Evolutionary conservation across 2,888 invertebrate genomes (phyloP), one percentile per base, ranked within the genome.

Genomic region (Nephrocerus scutellatus): DNA sequence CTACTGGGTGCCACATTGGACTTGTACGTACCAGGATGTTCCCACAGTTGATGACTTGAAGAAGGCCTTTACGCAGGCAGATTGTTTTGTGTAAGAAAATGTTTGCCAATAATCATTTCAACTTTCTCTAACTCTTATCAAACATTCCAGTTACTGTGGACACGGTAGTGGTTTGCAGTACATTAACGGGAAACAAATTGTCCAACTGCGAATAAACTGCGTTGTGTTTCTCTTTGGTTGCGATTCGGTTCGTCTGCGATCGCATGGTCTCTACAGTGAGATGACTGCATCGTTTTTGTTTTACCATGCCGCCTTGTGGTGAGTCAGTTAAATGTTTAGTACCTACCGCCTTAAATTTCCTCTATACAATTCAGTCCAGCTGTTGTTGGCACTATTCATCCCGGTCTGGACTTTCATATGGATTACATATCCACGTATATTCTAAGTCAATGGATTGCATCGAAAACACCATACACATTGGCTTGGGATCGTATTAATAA

Each of bases 221-320:
- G 73, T 76, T 10, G 74, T 76, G 9, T 63, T 83, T 30, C 66
- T 84, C 9, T 80, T 83, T 67, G 84, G 84, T 9, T 84, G 84
- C 54, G 68, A 71, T 41, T 75, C 74, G 37, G 69, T 69, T 15
- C 60, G 64, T 41, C 55, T 72, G 30, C 52, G 54, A 29, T 60
- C 66, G 19, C 49, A 63, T 31, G 72, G 73, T 2, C 62, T 72
- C 6, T 68, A 71, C 41, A 64, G 67, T 20, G 72, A 72, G 43
- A 58, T 70, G 52, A 62, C 61, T 47, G 71, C 72, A 3, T 56
- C 67, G 1, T 70, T 72, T 50, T 64, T 72, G 39, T 70, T 66
- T 46, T 74, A 73, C 53, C 68, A 66, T 38, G 61, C 63, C 3
- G 66, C 63, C 2, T 44, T 60, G 19, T 61, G 67, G 59, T 59